A percentile compares a stretch with the other conserved stretches of the same genome.
phyloP scores from a whole-genome alignment of 1,140 invertebrate species.

The Luehdorfia chinensis region DNA sequence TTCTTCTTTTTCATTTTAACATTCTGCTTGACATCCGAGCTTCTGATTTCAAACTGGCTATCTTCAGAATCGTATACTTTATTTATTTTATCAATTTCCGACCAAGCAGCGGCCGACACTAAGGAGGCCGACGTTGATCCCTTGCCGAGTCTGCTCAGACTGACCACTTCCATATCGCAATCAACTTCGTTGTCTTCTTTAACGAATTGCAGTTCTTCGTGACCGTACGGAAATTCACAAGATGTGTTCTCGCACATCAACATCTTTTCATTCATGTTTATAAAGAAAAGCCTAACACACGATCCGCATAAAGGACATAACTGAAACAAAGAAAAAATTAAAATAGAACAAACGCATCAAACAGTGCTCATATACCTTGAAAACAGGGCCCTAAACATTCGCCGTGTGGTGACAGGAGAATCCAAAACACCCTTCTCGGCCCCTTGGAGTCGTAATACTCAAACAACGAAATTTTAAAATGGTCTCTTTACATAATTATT shows the following conservation, averaged over 20 bases:
- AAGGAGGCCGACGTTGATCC: slow-evolving; percentile 24
- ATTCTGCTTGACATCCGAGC: slow-evolving; percentile 6
- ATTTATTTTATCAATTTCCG: slow-evolving; percentile 44
- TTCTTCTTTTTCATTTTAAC: slow-evolving; percentile 11
- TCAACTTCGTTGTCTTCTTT: slow-evolving; percentile 29
- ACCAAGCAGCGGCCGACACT: slow-evolving; percentile 30
- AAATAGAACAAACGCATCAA: too few relatives aligned
- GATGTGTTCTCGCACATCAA: slow-evolving; percentile 56
- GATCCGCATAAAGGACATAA: slow-evolving; percentile 50
- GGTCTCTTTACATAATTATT: too few relatives aligned
- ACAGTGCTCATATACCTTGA: too few relatives aligned
- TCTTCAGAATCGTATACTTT: slow-evolving; percentile 37
- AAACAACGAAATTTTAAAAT: too few relatives aligned
- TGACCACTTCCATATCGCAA: slow-evolving; percentile 27
- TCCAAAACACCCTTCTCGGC: too few relatives aligned
- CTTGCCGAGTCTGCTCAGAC: slow-evolving; percentile 16
- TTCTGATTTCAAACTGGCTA: slow-evolving; percentile 19
- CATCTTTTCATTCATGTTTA: slow-evolving; percentile 56
- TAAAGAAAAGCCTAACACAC: slow-evolving; percentile 43
- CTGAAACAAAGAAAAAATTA: too few relatives aligned
- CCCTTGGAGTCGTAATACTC: too few relatives aligned
- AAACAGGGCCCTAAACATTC: too few relatives aligned
- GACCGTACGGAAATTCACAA: slow-evolving; percentile 64
- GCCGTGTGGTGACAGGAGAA: too few relatives aligned
- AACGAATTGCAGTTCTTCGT: slow-evolving; percentile 44